These are phyloP conservation scores for Lysandra bellargus DNA, from an alignment of 2,888 invertebrate genomes.

Conservation along the genomic window DNA sequence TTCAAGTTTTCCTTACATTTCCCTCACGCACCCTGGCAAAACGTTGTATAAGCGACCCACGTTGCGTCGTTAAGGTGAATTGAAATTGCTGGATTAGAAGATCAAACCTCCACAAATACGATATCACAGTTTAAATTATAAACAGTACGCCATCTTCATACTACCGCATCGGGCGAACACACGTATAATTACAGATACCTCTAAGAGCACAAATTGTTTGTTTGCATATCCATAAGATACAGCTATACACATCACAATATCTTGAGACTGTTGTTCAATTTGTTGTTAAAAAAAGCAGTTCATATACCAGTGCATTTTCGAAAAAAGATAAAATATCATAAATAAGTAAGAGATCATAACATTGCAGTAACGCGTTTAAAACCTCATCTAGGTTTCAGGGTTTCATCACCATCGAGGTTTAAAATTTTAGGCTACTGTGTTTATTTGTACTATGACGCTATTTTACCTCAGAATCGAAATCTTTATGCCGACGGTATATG, in stretches of 20 bases:
- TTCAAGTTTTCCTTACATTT: neutral
- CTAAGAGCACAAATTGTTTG: too few species aligned
- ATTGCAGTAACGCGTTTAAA: too few species aligned
- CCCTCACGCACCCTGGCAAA: neutral
- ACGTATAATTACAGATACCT: too few species aligned
- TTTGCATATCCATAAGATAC: too few species aligned
- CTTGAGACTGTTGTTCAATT: too few species aligned
- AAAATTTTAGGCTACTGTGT: neutral
- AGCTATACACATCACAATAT: too few species aligned
- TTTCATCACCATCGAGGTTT: neutral
- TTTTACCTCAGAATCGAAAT: neutral
- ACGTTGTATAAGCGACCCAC: neutral
- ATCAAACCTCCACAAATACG: conserved; percentile 4
- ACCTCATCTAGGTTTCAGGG: too few species aligned
- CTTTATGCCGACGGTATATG: neutral
- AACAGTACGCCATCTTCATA: neutral
- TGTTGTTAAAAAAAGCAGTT: too few species aligned
- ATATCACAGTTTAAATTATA: neutral
- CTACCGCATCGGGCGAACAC: neutral
- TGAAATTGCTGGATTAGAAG: conserved; percentile 15
- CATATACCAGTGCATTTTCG: too few species aligned
- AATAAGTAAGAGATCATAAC: too few species aligned
- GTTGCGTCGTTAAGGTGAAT: conserved; percentile 13
- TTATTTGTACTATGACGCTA: neutral
- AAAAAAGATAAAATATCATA: too few species aligned